Percentiles rank a stretch among this genome's conserved stretches.
Evolutionary conservation across 1,140 invertebrate species (phyloP).

Genomic region (Temnothorax nylanderi): DNA sequence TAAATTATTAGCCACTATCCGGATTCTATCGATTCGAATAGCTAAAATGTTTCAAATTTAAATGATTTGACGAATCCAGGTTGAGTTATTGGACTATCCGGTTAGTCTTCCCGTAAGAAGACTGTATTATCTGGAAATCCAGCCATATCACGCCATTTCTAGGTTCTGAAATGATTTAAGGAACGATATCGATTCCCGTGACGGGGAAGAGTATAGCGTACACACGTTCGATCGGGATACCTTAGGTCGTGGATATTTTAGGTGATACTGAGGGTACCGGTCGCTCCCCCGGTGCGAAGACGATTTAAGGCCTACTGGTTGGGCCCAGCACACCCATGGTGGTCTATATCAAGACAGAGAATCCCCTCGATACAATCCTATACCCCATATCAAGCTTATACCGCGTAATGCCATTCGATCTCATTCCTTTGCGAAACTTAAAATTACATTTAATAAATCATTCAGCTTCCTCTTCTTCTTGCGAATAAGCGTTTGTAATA

Average conservation of each 20-base stretch:
- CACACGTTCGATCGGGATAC: constrained; percentile 74
- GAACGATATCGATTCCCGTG: constrained; percentile 56
- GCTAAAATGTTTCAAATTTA: neutral
- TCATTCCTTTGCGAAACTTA: constrained; percentile 41
- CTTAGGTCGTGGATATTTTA: constrained; percentile 77
- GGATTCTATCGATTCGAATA: neutral
- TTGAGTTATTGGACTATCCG: neutral
- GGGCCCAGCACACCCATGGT: constrained; percentile 77
- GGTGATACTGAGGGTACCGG: constrained; percentile 70
- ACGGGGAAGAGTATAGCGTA: constrained; percentile 38
- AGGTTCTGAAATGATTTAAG: constrained; percentile 56
- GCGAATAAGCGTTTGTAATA: neutral
- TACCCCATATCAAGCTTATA: constrained; percentile 60
- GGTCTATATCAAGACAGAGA: constrained; percentile 80
- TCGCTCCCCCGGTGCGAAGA: constrained; percentile 78
- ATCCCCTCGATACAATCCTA: constrained; percentile 72
- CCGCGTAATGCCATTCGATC: constrained; percentile 34
- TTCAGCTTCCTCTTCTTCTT: neutral
- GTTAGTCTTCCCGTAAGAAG: constrained; percentile 1
- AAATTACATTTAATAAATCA: constrained; percentile 54
- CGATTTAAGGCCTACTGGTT: constrained; percentile 80
- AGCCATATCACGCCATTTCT: constrained; percentile 35
- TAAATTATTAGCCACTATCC: neutral
- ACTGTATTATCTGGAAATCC: constrained; percentile 50
- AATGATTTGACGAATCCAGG: neutral